phyloP scores from a whole-genome alignment of 2,113 vertebrate genomes.

The Nibea albiflora region DNA sequence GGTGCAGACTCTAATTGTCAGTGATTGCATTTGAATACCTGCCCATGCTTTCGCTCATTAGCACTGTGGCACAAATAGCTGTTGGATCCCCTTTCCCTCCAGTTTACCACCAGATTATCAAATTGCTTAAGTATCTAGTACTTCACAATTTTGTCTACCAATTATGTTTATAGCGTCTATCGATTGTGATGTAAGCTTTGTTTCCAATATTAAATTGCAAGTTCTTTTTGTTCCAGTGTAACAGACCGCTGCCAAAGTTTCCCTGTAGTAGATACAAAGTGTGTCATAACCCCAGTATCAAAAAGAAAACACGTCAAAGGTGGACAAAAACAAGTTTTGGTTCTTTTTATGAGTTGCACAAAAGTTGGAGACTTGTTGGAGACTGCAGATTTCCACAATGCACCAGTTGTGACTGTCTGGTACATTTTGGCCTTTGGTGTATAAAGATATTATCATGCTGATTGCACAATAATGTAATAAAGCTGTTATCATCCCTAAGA shows the following conservation, averaged over 20 bases:
- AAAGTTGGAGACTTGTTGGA: constrained; percentile 1
- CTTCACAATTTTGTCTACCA: constrained; percentile 3
- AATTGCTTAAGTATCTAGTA: background rate
- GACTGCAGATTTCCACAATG: constrained; percentile 3
- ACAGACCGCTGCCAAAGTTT: constrained; percentile 7
- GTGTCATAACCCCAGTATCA: constrained; percentile 33
- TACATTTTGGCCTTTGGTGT: constrained; percentile 28
- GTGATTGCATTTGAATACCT: constrained; percentile 63
- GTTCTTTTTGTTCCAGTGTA: constrained; percentile 8
- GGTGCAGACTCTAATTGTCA: constrained; percentile 37
- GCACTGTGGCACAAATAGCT: constrained; percentile 38
- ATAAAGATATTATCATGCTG: constrained; percentile 23
- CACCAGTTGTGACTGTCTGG: background rate
- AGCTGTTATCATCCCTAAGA: constrained; percentile 32
- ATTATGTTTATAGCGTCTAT: background rate
- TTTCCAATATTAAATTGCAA: background rate
- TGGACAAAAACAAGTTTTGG: constrained; percentile 40
- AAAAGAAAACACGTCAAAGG: constrained; percentile 23
- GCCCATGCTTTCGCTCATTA: constrained; percentile 54
- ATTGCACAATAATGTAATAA: constrained; percentile 49
- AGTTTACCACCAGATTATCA: constrained; percentile 13
- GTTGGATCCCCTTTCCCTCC: constrained; percentile 26
- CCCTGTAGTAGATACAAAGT: constrained; percentile 44
- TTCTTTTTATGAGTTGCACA: constrained; percentile 11
- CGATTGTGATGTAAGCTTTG: background rate